Evolutionary conservation across 2,888 invertebrate genomes (phyloP).

Genomic region (Eumacrocentrus americanus): DNA sequence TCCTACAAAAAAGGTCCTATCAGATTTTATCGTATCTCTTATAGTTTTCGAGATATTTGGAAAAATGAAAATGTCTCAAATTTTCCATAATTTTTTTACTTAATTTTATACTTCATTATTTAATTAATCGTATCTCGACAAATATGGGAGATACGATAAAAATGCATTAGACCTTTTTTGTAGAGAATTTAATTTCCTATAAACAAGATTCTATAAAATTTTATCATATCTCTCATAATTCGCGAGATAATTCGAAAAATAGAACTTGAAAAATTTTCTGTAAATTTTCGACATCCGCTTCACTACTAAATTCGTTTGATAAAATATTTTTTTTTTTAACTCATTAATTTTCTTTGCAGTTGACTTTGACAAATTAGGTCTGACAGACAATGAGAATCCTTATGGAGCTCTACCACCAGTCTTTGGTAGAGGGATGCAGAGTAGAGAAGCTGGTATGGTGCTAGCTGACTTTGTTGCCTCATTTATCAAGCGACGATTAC

Average conservation of each 20-base stretch:
- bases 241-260: too few relatives aligned
- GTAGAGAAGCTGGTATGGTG: conserved; percentile 73
- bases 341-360: conserved; percentile 65
- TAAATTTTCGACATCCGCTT: too few relatives aligned
- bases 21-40: too few relatives aligned
- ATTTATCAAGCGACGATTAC: conserved; percentile 70
- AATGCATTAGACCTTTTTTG: neutral
- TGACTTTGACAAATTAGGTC: conserved; percentile 82
- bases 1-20: too few relatives aligned
- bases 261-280: too few relatives aligned
- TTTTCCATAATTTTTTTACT: too few relatives aligned
- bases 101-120: neutral
- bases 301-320: neutral
- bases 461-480: conserved; percentile 77
- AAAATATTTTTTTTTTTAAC: neutral
- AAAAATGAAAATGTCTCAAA: too few relatives aligned
- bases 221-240: too few relatives aligned
- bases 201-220: too few relatives aligned
- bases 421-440: conserved; percentile 75
- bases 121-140: too few relatives aligned
- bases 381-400: conserved; percentile 89
- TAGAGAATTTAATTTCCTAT: too few relatives aligned
- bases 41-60: too few relatives aligned
- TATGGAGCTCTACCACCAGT: conserved; percentile 80
- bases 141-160: neutral